A percentile compares a stretch with the other conserved stretches of the same genome.
These are phyloP conservation scores for Unio delphinus DNA, from an alignment of 2,888 invertebrate genomes.

Conservation along the genomic window DNA sequence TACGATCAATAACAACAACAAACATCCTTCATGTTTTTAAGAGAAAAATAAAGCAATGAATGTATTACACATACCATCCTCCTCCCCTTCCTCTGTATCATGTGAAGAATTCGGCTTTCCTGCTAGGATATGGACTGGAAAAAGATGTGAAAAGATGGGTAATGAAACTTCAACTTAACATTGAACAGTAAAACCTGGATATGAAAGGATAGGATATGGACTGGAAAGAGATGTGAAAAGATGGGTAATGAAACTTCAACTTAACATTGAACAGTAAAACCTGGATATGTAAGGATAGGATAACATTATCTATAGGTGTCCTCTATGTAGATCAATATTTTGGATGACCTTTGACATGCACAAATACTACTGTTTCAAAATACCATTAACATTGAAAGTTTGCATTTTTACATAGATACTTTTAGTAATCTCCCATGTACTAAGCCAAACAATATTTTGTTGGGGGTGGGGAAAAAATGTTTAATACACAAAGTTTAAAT, in stretches of 20 bases:
- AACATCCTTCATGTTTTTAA: neutral
- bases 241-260: slow-evolving; percentile 3
- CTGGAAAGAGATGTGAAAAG: slow-evolving; percentile 48
- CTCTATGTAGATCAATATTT: too few species aligned
- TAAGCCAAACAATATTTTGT: too few species aligned
- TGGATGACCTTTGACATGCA: too few species aligned
- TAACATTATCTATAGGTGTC: too few species aligned
- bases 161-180: slow-evolving; percentile 1
- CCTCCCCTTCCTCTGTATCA: slow-evolving; percentile 68
- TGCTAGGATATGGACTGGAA: slow-evolving; percentile 68
- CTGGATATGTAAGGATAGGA: too few species aligned
- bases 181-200: neutral
- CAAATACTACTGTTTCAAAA: too few species aligned
- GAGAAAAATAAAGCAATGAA: neutral
- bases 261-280: neutral
- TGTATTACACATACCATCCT: slow-evolving; percentile 62
- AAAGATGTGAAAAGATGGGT: slow-evolving; percentile 3
- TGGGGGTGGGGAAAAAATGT: too few species aligned
- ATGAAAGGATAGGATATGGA: slow-evolving; percentile 10
- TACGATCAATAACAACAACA: neutral
- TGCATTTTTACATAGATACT: too few species aligned
- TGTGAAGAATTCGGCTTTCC: slow-evolving; percentile 68
- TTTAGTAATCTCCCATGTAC: too few species aligned
- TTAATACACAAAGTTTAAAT: too few species aligned
- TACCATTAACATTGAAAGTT: too few species aligned